phyloP scores from a whole-genome alignment of 2,888 invertebrate species.

The Clitarchus hookeri region DNA sequence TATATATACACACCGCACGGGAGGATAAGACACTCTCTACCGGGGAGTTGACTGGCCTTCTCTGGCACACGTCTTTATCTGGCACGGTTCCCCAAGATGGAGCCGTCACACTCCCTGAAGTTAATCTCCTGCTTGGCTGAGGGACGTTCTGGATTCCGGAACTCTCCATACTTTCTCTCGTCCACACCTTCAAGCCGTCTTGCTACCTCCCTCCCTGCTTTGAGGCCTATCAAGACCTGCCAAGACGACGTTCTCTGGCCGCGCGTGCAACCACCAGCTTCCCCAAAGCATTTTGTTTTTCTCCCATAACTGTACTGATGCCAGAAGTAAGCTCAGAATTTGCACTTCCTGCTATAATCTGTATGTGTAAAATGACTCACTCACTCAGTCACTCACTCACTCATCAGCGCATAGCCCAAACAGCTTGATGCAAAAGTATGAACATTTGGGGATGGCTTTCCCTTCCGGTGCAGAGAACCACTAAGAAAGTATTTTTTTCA shows the following conservation, averaged over 20 bases:
- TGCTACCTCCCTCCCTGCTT: not conserved
- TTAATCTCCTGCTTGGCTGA: not conserved
- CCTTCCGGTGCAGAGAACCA: no score
- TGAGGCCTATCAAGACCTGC: not conserved
- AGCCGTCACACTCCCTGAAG: not conserved
- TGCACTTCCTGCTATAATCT: no score
- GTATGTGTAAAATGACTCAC: no score
- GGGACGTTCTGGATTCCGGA: not conserved
- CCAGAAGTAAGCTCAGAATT: no score
- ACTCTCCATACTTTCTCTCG: not conserved
- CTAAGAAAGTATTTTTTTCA: no score
- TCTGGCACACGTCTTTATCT: not conserved
- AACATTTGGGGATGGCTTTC: no score
- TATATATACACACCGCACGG: not conserved
- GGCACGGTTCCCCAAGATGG: not conserved
- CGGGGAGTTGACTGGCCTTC: not conserved
- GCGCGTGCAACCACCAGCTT: no score
- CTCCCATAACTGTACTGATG: no score
- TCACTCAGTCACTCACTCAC: no score
- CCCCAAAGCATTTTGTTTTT: no score
- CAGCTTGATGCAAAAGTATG: no score
- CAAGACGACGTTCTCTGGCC: not conserved
- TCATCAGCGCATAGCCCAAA: no score
- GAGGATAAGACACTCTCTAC: not conserved
- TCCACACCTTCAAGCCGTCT: not conserved